Evolutionary conservation across 2,113 vertebrate species (phyloP).

Genomic region (Anseranas semipalmata): DNA sequence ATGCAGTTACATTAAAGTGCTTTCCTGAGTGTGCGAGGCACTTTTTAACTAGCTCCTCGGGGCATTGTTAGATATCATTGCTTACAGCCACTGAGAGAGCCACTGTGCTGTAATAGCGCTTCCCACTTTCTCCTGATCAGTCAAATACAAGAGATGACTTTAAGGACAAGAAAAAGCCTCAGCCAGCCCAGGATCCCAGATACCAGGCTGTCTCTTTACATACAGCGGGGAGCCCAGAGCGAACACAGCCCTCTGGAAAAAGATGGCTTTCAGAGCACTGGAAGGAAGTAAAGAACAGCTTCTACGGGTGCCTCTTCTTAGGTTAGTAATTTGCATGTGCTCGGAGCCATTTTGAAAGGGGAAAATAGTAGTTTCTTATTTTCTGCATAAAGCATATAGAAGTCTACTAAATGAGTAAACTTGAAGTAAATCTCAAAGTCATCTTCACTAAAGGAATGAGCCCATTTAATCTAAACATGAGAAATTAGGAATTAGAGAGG

Average conservation of each 20-base stretch:
- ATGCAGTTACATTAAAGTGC: slow-evolving; percentile 90
- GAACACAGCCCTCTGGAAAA: neutral
- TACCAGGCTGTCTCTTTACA: neutral
- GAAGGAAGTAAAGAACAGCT: neutral
- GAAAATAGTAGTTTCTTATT: neutral
- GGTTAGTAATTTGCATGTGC: neutral
- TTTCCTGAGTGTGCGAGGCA: slow-evolving; percentile 84
- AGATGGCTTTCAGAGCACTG: neutral
- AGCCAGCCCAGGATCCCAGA: neutral
- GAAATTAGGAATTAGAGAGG: neutral
- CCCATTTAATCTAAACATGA: neutral
- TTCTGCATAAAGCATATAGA: neutral
- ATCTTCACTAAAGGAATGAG: neutral
- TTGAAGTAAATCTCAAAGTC: slow-evolving; percentile 19
- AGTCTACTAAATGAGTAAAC: neutral
- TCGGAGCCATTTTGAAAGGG: neutral
- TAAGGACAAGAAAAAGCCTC: slow-evolving; percentile 55
- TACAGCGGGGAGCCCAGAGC: neutral
- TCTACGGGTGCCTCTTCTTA: neutral
- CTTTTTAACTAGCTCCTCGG: slow-evolving; percentile 92
- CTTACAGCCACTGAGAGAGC: slow-evolving; percentile 85
- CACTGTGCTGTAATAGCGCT: slow-evolving; percentile 78
- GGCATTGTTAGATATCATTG: slow-evolving; percentile 95
- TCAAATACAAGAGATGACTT: slow-evolving; percentile 78
- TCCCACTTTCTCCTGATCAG: slow-evolving; percentile 86